Evolutionary conservation across 2,888 invertebrate species (phyloP).

Genomic region (Allygus modestus): DNA sequence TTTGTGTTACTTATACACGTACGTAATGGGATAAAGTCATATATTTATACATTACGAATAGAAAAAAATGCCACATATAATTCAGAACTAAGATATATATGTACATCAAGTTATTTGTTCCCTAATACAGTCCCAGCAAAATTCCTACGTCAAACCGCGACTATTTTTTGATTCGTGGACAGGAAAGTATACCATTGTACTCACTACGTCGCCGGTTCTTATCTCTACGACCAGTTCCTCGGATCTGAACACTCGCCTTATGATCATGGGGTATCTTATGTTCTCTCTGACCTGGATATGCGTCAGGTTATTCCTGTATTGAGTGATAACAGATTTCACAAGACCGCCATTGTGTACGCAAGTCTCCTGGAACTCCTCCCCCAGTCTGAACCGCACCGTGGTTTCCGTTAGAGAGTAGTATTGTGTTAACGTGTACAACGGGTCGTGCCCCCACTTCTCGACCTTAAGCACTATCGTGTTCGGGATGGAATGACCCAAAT

Average conservation of each 20-base stretch:
- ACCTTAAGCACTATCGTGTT: neutral
- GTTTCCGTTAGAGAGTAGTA: neutral
- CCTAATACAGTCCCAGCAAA: neutral
- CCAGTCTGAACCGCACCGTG: neutral
- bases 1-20: too few species aligned
- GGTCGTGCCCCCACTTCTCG: neutral
- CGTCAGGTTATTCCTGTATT: neutral
- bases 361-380: slow-evolving; percentile 5
- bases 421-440: neutral
- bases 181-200: neutral
- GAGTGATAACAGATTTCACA: neutral
- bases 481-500: neutral
- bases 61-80: too few species aligned
- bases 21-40: too few species aligned
- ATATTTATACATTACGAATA: too few species aligned
- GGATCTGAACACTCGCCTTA: neutral
- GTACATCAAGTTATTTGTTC: too few species aligned
- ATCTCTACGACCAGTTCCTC: slow-evolving; percentile 12
- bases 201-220: neutral
- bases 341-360: neutral
- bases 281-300: slow-evolving; percentile 1
- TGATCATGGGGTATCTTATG: neutral
- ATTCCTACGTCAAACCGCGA: neutral
- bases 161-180: neutral
- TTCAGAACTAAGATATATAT: too few species aligned